Evolutionary conservation across 2,888 invertebrate species (phyloP).

Genomic region (Encarsia formosa): DNA sequence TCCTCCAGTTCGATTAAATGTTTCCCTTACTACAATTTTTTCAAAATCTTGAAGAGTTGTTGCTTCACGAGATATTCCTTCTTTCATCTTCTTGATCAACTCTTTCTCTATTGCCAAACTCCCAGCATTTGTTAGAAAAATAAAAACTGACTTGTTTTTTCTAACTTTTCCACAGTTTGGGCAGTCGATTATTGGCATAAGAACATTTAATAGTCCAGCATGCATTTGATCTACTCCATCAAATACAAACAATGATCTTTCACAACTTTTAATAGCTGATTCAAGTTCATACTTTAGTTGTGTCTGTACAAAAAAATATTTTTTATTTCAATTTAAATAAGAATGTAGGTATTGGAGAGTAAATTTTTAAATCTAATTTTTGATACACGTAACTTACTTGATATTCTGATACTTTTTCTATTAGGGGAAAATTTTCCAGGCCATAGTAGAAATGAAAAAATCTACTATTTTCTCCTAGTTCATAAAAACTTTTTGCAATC

Average conservation of each 20-base stretch:
- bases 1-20: conserved; percentile 1
- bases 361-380: not conserved
- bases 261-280: conserved; percentile 11
- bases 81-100: not conserved
- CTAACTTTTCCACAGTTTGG: conserved; percentile 3
- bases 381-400: conserved; percentile 7
- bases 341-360: not conserved
- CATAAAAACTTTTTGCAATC: conserved; percentile 13
- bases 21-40: conserved; percentile 1
- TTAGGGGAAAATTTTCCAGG: conserved; percentile 10
- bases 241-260: conserved; percentile 16
- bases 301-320: not conserved
- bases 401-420: conserved; percentile 10
- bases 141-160: conserved; percentile 16
- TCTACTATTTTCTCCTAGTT: conserved; percentile 12
- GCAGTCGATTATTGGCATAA: conserved; percentile 20
- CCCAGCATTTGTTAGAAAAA: conserved; percentile 18
- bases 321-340: not conserved
- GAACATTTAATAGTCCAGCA: conserved; percentile 5
- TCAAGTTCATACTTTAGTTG: conserved; percentile 11
- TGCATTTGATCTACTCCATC: conserved; percentile 21
- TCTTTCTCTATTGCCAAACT: conserved; percentile 6
- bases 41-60: conserved; percentile 17
- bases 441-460: conserved; percentile 20
- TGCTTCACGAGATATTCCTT: conserved; percentile 7